Base-by-base conservation (phyloP, 2,797 vertebrate species). In the Coendou prehensilis region DNA sequence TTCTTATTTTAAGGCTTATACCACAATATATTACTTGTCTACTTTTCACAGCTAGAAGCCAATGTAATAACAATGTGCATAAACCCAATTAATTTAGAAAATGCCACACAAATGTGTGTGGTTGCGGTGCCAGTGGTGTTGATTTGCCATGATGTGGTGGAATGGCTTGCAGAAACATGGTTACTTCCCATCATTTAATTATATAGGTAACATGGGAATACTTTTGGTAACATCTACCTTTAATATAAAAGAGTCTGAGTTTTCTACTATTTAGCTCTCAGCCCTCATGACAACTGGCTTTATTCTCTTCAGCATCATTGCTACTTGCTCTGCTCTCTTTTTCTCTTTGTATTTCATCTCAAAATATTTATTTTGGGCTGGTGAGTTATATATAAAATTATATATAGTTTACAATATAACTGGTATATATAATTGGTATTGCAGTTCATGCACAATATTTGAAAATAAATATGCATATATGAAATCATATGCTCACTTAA, bases 21-120 rank as follows among this genome's bases (percentile, higher is more conserved):
- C 4, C 15, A 57, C 17, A 41, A 71, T 23, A 89, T 57, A 45
- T 82, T 71, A 69, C 14, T 69, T 88, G n/a, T 67, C 15, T 59
- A 14, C 52, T 47, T 56, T 97, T 89, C 10, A 91, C 57, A 96
- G 82, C 13, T 26, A 80, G 20, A 96, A 92, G 50, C 41, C 23
- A 71, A 45, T 54, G 52, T 30, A 18, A 71, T 28, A 87, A 52
- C 73, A 50, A 81, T 37, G 7, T 54, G 6, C 8, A 57, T 61
- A 23, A 47, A 84, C 23, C 5, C 50, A 54, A 37, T 57, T 69
- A 80, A 79, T 69, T 92, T 41, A 86, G 67, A 89, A 86, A 76
- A 11, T 33, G 63, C 50, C 30, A 37, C 0, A 33, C 64, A 61
- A 59, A 78, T 18, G 23, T 6, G 14, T 57, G 6, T 6, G 78